phyloP scores from a whole-genome alignment of 2,797 vertebrate species.

The Lagocephalus sceleratus region DNA sequence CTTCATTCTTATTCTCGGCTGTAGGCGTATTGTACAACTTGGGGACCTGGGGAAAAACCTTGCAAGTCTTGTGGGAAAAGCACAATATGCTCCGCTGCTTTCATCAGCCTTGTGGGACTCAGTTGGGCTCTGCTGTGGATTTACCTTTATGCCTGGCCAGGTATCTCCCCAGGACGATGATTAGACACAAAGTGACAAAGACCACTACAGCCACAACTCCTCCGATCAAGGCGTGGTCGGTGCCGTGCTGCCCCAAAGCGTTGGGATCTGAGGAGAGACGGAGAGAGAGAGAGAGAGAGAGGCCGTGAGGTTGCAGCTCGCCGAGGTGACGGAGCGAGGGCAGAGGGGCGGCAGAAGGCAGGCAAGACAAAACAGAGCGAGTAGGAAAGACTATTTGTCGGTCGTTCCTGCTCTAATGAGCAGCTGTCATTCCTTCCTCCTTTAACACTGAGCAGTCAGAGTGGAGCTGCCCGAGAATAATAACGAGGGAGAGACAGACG shows the following conservation, averaged over 20 bases:
- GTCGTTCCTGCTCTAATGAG: constrained; percentile 58
- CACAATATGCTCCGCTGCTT: constrained; percentile 21
- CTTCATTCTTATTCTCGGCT: constrained; percentile 3
- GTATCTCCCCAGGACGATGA: constrained; percentile 97
- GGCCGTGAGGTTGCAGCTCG: constrained; percentile 28
- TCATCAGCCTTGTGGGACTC: constrained; percentile 21
- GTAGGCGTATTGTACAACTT: background rate
- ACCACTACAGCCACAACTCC: constrained; percentile 98
- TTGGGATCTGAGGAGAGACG: constrained; percentile 84
- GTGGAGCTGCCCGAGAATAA: constrained; percentile 53
- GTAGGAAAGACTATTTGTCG: constrained; percentile 51
- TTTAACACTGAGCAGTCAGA: constrained; percentile 50
- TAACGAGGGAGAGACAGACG: constrained; percentile 38
- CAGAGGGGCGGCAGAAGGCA: constrained; percentile 30
- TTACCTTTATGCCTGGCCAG: constrained; percentile 99
- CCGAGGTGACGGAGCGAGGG: constrained; percentile 5
- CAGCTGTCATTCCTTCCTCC: constrained; percentile 46
- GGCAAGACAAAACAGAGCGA: constrained; percentile 40
- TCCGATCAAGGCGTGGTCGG: constrained; percentile 96
- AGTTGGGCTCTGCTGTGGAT: constrained; percentile 31
- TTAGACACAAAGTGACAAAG: constrained; percentile 97
- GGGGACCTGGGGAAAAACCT: constrained; percentile 12
- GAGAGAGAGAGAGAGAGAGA: constrained; percentile 32
- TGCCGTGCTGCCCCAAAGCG: constrained; percentile 85
- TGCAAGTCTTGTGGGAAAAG: constrained; percentile 27